phyloP scores from a whole-genome alignment of 1,140 invertebrate species.

The Subanguina moxae region DNA sequence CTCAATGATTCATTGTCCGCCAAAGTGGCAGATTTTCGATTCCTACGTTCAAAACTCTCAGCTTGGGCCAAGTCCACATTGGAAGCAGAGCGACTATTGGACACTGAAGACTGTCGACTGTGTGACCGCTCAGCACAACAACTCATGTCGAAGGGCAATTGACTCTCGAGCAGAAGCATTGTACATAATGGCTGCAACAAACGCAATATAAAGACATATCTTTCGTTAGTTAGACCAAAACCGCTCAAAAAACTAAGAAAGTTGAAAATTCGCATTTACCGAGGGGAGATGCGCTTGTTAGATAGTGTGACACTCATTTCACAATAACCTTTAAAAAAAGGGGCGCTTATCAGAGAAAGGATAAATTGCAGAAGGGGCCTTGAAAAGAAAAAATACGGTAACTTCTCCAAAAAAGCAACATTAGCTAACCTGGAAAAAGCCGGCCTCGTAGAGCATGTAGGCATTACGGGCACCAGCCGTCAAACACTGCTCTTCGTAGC shows the following conservation, averaged over 20 bases:
- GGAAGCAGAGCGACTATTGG: conserved; percentile 43
- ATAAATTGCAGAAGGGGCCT: too few relatives aligned
- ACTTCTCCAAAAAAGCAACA: neutral
- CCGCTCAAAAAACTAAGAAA: too few relatives aligned
- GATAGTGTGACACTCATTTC: too few relatives aligned
- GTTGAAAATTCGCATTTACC: too few relatives aligned
- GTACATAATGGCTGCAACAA: conserved; percentile 18
- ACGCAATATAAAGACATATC: neutral
- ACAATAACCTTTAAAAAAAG: too few relatives aligned
- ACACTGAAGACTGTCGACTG: conserved; percentile 29
- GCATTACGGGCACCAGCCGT: conserved; percentile 42
- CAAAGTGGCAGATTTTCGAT: conserved; percentile 40
- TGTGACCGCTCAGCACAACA: neutral
- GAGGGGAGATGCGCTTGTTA: too few relatives aligned
- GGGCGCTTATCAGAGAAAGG: too few relatives aligned
- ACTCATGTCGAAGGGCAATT: conserved; percentile 13
- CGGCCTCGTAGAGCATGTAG: conserved; percentile 45
- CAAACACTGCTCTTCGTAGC: conserved; percentile 47
- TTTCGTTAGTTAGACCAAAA: too few relatives aligned
- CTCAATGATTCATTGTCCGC: conserved; percentile 54
- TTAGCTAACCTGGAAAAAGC: conserved; percentile 43
- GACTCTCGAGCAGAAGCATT: conserved; percentile 21
- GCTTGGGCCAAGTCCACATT: conserved; percentile 42
- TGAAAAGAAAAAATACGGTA: too few relatives aligned
- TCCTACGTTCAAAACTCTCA: conserved; percentile 26